Percentiles rank a stretch among this genome's conserved stretches.
phyloP scores from a whole-genome alignment of 2,888 invertebrate species.

The Mechanitis messenoides region DNA sequence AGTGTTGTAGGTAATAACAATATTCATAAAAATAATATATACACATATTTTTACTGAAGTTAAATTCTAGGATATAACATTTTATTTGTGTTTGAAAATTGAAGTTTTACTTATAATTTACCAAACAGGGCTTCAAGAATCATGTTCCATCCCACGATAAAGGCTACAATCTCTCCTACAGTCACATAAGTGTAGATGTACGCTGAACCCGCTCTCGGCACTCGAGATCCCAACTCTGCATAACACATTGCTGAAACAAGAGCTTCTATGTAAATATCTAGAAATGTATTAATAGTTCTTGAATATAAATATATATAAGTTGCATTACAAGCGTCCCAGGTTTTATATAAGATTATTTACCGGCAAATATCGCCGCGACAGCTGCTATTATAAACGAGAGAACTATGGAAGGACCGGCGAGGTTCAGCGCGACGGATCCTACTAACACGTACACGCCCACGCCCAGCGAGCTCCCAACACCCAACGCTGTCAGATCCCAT shows the following conservation, averaged over 20 bases:
- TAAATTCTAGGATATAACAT: no score
- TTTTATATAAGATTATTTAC: slow-evolving; percentile 57
- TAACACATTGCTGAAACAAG: slow-evolving; percentile 84
- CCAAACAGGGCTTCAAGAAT: slow-evolving; percentile 90
- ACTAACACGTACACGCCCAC: slow-evolving; percentile 92
- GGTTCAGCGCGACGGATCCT: slow-evolving; percentile 84
- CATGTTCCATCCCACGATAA: slow-evolving; percentile 93
- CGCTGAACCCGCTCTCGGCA: slow-evolving; percentile 91
- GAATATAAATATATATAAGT: no score
- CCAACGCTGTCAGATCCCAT: slow-evolving; percentile 87
- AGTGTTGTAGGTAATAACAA: no score
- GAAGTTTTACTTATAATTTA: slow-evolving; percentile 34
- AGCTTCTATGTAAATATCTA: background rate
- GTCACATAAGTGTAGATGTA: slow-evolving; percentile 93
- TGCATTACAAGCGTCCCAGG: no score
- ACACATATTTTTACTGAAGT: no score
- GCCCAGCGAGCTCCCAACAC: slow-evolving; percentile 88
- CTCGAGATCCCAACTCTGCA: slow-evolving; percentile 90
- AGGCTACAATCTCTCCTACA: slow-evolving; percentile 90
- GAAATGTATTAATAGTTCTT: no score
- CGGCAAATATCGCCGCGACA: slow-evolving; percentile 88
- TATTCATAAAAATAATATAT: no score
- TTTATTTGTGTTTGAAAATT: no score
- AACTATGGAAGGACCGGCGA: slow-evolving; percentile 90
- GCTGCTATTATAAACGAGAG: slow-evolving; percentile 93